Percentiles rank a stretch among this genome's conserved stretches.
Conservation (phyloP, 2,113 vertebrate genomes). For the Synodontis membranacea region DNA sequence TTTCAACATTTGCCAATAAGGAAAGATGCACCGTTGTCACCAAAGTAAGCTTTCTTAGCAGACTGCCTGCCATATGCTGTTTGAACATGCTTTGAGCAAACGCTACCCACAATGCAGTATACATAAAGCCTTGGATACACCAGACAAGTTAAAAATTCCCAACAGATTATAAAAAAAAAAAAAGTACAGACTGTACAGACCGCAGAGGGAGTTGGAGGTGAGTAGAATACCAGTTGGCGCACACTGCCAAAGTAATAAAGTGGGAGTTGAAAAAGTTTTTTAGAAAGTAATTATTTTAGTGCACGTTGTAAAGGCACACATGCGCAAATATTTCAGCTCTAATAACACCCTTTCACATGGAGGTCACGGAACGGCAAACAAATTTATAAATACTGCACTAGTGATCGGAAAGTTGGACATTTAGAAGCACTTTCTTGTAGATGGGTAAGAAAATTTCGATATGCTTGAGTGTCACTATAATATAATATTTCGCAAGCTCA, state of each 20-base stretch:
- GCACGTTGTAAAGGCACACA: not conserved
- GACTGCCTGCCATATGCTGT: conserved; percentile 16
- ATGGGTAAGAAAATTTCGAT: too few species aligned
- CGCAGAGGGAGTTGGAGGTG: not conserved
- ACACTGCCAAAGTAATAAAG: not conserved
- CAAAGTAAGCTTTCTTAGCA: not conserved
- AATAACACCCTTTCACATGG: not conserved
- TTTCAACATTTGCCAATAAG: not conserved
- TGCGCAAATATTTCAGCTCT: not conserved
- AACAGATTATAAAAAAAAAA: conserved; percentile 1
- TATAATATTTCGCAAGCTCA: too few species aligned
- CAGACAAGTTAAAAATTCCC: not conserved
- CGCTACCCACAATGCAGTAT: conserved; percentile 9
- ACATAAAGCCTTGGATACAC: not conserved
- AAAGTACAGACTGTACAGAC: not conserved
- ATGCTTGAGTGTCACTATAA: too few species aligned
- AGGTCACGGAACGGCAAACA: not conserved
- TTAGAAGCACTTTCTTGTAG: not conserved
- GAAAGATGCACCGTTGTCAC: not conserved
- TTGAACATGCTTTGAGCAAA: not conserved
- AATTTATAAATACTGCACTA: not conserved
- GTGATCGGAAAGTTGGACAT: not conserved
- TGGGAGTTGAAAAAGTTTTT: conserved; percentile 10
- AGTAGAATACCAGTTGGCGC: conserved; percentile 6
- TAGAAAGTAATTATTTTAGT: conserved; percentile 11